Conservation (phyloP, 2,888 invertebrate species). For the Sesia apiformis region DNA sequence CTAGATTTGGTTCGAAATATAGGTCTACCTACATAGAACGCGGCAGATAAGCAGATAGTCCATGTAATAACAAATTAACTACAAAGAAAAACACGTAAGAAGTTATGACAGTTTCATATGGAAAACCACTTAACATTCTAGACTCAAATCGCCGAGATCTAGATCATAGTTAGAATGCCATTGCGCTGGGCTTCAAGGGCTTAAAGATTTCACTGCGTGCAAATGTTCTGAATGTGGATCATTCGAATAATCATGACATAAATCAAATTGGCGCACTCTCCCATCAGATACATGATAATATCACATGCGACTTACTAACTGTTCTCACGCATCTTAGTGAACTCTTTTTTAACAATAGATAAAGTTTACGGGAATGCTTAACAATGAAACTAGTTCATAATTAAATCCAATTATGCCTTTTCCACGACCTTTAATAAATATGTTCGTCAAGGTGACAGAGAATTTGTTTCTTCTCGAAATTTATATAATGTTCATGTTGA, state of each 20-base stretch:
- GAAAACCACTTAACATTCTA: background rate
- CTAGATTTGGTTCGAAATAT: too few species aligned
- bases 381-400: constrained; percentile 11
- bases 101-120: background rate
- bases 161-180: background rate
- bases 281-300: constrained; percentile 2
- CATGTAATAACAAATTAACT: too few species aligned
- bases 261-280: constrained; percentile 18
- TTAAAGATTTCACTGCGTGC: background rate
- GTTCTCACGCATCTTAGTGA: constrained; percentile 19
- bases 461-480: background rate
- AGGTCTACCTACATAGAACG: too few species aligned
- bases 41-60: too few species aligned
- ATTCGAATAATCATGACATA: constrained; percentile 14
- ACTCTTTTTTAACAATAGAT: constrained; percentile 15
- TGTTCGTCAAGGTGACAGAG: background rate
- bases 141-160: background rate
- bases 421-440: background rate
- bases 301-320: background rate
- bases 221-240: background rate
- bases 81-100: background rate
- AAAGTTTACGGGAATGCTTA: constrained; percentile 8
- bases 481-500: background rate
- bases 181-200: background rate
- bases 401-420: constrained; percentile 13